These are phyloP conservation scores for Phrixothrix hirtus DNA, from an alignment of 2,888 invertebrate genomes.

Conservation along the genomic window DNA sequence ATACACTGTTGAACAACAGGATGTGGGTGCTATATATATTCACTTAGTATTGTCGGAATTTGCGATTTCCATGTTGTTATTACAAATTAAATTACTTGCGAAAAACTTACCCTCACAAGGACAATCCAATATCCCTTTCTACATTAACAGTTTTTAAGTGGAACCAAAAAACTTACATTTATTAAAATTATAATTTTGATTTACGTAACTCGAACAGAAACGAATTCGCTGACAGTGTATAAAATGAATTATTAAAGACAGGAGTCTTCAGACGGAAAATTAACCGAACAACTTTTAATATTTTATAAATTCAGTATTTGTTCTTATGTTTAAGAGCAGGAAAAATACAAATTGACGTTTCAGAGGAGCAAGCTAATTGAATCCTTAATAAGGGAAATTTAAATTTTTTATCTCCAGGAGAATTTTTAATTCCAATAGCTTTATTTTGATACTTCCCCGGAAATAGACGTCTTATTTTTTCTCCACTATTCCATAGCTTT, in stretches of 20 bases:
- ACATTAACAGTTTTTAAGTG: too few relatives aligned
- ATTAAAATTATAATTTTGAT: conserved; percentile 7
- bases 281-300: conserved; percentile 49
- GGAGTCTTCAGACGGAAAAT: conserved; percentile 44
- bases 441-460: conserved; percentile 32
- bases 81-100: too few relatives aligned
- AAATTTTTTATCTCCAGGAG: conserved; percentile 25
- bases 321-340: conserved; percentile 38
- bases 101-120: too few relatives aligned
- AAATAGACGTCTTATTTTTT: too few relatives aligned
- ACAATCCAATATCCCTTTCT: too few relatives aligned
- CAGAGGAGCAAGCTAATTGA: conserved; percentile 36
- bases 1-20: conserved; percentile 20
- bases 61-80: too few relatives aligned
- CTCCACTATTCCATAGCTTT: too few relatives aligned
- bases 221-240: conserved; percentile 28
- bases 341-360: conserved; percentile 42
- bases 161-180: too few relatives aligned
- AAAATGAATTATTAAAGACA: conserved; percentile 41
- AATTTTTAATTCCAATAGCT: conserved; percentile 31
- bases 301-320: conserved; percentile 50
- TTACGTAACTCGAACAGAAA: conserved; percentile 15
- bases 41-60: not conserved
- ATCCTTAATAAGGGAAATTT: conserved; percentile 36
- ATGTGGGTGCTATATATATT: conserved; percentile 14